phyloP scores from a whole-genome alignment of 2,113 vertebrate genomes.

The Oryzias curvinotus region DNA sequence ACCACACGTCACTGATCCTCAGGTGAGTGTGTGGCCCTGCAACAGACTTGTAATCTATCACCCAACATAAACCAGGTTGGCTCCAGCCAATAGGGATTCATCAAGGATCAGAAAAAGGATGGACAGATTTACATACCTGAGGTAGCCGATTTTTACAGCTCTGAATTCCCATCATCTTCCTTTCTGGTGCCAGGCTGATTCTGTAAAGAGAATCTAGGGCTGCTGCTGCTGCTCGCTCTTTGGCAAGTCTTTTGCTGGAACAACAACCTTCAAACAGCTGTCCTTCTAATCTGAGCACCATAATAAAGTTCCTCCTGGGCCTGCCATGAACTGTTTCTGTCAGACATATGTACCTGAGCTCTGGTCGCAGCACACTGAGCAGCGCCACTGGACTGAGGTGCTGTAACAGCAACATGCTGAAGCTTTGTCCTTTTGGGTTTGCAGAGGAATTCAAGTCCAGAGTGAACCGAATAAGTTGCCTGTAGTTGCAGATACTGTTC shows the following conservation, averaged over 20 bases:
- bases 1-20: too few relatives aligned
- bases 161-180: slow-evolving; percentile 14
- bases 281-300: slow-evolving; percentile 87
- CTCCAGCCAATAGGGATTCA: neutral
- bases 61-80: too few relatives aligned
- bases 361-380: slow-evolving; percentile 86
- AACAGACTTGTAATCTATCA: too few relatives aligned
- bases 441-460: slow-evolving; percentile 40
- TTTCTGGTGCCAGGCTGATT: slow-evolving; percentile 58
- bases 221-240: slow-evolving; percentile 85
- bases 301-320: slow-evolving; percentile 82
- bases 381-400: slow-evolving; percentile 84
- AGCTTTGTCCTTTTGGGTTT: slow-evolving; percentile 37
- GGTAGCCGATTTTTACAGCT: slow-evolving; percentile 48
- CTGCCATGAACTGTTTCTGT: slow-evolving; percentile 81
- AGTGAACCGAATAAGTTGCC: slow-evolving; percentile 33
- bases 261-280: slow-evolving; percentile 90
- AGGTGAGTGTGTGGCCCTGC: too few relatives aligned
- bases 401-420: slow-evolving; percentile 47
- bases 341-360: slow-evolving; percentile 89
- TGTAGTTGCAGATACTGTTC: slow-evolving; percentile 37
- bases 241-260: slow-evolving; percentile 90
- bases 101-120: neutral
- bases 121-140: slow-evolving; percentile 47
- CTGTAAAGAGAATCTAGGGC: slow-evolving; percentile 86